Evolutionary conservation across 1,140 invertebrate genomes (phyloP).

Genomic region (Papilio machaon): DNA sequence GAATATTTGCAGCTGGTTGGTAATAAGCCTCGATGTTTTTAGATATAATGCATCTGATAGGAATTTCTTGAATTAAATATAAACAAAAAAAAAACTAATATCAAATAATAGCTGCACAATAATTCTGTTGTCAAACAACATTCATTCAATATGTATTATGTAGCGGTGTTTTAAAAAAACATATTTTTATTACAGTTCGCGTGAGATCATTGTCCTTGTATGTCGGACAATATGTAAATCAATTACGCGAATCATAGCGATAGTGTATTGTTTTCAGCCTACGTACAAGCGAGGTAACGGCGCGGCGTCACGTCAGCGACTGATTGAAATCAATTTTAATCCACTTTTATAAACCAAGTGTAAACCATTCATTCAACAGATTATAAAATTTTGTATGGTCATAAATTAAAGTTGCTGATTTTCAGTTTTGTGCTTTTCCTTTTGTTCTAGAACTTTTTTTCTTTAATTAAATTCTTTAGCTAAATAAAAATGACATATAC

Average conservation of each 20-base stretch:
- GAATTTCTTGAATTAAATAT: background rate
- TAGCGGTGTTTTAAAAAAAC: conserved; percentile 11
- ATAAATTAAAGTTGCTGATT: too few relatives aligned
- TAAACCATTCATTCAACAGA: background rate
- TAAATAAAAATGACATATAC: too few relatives aligned
- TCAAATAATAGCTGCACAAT: background rate
- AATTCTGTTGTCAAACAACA: background rate
- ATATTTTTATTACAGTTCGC: conserved; percentile 29
- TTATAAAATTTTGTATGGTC: background rate
- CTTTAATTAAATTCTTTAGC: background rate
- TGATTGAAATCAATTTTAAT: conserved; percentile 22
- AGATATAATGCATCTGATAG: background rate
- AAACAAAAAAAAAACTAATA: background rate
- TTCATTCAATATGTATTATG: background rate
- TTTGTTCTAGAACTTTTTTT: background rate
- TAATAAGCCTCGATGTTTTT: too few relatives aligned
- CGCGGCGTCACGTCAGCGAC: conserved; percentile 48
- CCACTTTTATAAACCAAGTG: background rate
- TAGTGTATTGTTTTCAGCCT: conserved; percentile 46
- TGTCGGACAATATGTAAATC: conserved; percentile 57
- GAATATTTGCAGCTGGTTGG: too few relatives aligned
- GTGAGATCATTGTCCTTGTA: conserved; percentile 58
- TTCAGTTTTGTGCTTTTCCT: background rate
- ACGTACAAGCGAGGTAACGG: conserved; percentile 52
- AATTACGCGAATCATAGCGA: conserved; percentile 55